A percentile compares a stretch with the other conserved stretches of the same genome.
These are phyloP conservation scores for Mesocentrotus franciscanus DNA, from an alignment of 53 echinoderm and acorn worm species.

Conservation along the genomic window DNA sequence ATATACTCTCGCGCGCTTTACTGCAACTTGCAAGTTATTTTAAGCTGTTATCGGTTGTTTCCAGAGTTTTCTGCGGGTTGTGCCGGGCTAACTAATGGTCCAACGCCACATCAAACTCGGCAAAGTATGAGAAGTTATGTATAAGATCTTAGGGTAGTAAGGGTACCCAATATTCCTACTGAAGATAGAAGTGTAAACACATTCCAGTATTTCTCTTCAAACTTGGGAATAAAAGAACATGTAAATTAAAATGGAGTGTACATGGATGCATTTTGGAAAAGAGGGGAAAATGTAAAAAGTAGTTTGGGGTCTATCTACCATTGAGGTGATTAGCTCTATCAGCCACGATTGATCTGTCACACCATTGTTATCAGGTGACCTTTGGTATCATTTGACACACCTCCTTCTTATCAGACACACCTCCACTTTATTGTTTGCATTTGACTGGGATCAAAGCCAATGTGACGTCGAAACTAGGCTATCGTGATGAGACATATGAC, in stretches of 20 bases:
- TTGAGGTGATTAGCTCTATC: background rate
- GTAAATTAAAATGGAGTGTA: too few relatives aligned
- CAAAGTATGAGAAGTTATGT: background rate
- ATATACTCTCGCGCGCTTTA: background rate
- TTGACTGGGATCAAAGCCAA: slow-evolving; percentile 21
- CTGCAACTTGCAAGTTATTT: background rate
- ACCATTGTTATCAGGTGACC: slow-evolving; percentile 31
- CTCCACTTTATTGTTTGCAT: background rate
- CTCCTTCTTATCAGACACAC: slow-evolving; percentile 58
- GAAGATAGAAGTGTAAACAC: too few relatives aligned
- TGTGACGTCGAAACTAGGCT: background rate
- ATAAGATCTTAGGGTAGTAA: too few relatives aligned
- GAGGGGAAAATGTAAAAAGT: background rate
- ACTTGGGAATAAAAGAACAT: too few relatives aligned
- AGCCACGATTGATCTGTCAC: background rate
- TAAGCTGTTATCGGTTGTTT: background rate
- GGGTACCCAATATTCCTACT: too few relatives aligned
- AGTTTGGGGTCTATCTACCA: background rate
- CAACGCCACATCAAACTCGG: background rate
- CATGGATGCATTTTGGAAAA: background rate
- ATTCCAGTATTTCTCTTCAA: too few relatives aligned
- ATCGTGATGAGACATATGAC: background rate
- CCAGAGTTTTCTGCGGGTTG: background rate
- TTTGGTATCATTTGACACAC: slow-evolving; percentile 48
- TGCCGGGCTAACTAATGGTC: background rate